Evolutionary conservation across 2,797 vertebrate species (phyloP).

Genomic region (Mormyrops attenuatus): DNA sequence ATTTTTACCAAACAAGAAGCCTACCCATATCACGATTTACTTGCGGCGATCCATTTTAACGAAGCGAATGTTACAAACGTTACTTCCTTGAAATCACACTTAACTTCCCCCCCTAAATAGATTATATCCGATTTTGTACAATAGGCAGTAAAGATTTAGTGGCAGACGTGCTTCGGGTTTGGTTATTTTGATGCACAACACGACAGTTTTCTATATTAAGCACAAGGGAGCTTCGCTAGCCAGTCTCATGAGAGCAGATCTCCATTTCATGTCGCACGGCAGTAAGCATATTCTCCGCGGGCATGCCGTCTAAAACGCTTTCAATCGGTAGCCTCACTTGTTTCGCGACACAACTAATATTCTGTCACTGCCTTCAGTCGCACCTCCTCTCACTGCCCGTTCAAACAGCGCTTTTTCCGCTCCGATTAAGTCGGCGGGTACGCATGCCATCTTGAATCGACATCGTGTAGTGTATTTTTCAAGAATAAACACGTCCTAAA

Average conservation of each 20-base stretch:
- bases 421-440: background rate
- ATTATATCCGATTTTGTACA: background rate
- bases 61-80: background rate
- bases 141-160: background rate
- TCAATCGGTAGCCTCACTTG: background rate
- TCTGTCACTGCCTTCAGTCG: background rate
- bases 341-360: background rate
- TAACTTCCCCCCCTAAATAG: background rate
- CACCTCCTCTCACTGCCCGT: background rate
- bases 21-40: background rate
- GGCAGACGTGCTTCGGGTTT: background rate
- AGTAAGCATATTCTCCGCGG: background rate
- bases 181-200: background rate
- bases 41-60: background rate
- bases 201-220: slow-evolving; percentile 9
- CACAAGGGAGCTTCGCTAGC: background rate
- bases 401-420: background rate
- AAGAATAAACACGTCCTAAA: background rate
- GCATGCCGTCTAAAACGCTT: background rate
- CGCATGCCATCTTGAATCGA: background rate
- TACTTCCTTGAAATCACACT: background rate
- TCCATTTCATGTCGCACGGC: background rate
- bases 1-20: background rate
- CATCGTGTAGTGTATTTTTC: background rate
- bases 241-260: background rate